Percentiles rank a stretch among this genome's conserved stretches.
These are phyloP conservation scores for Chymomyza caudatula DNA, from an alignment of 2,888 invertebrate genomes.

Conservation along the genomic window DNA sequence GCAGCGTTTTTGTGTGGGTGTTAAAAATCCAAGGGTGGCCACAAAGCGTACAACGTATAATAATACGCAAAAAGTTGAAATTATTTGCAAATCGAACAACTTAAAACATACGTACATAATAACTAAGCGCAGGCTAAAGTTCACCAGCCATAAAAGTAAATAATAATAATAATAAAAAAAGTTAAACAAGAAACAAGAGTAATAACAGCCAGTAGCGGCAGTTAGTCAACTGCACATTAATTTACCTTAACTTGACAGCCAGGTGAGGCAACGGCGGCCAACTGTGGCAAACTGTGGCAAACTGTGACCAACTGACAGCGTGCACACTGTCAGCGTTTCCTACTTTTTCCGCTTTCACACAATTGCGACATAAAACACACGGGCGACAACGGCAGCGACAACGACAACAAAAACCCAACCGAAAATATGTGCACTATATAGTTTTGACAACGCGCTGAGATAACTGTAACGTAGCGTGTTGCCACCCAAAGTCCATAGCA, in stretches of 20 bases:
- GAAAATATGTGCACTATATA: conserved; percentile 1
- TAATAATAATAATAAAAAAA: too few species aligned
- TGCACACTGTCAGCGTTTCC: neutral
- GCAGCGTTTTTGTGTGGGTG: neutral
- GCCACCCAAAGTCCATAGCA: neutral
- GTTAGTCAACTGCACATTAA: neutral
- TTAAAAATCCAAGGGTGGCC: conserved; percentile 29
- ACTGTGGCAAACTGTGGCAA: neutral
- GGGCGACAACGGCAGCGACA: neutral
- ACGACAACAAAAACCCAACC: conserved; percentile 6
- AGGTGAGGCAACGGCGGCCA: neutral
- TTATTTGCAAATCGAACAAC: neutral
- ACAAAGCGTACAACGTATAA: neutral
- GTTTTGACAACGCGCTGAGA: conserved; percentile 1
- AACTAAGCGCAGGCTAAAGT: neutral
- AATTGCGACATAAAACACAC: neutral
- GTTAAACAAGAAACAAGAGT: neutral
- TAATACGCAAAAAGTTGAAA: neutral
- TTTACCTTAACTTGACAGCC: neutral
- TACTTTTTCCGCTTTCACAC: neutral
- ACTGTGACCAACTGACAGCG: neutral
- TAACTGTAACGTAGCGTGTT: conserved; percentile 13
- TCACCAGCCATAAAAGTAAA: neutral
- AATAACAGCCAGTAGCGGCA: neutral
- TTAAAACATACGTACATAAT: too few species aligned